Percentiles rank a stretch among this genome's conserved stretches.
These are phyloP conservation scores for Sakesphorus luctuosus DNA, from an alignment of 2,113 vertebrate genomes.

Conservation along the genomic window DNA sequence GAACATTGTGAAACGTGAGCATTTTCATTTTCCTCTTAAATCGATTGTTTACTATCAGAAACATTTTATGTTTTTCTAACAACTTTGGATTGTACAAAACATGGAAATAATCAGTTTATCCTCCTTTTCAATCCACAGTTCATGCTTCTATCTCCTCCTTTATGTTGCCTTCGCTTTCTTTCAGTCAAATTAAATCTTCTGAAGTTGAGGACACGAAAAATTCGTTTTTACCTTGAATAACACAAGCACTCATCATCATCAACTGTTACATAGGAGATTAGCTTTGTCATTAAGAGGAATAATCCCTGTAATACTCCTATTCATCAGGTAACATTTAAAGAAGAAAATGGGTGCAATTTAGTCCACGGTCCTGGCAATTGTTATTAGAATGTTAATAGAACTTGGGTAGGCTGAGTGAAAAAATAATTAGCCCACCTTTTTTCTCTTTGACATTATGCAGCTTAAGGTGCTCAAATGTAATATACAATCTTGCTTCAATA, in stretches of 20 bases:
- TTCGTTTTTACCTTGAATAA: constrained; percentile 59
- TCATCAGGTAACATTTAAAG: constrained; percentile 69
- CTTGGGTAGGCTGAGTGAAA: neutral
- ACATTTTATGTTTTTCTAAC: constrained; percentile 54
- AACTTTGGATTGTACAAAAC: constrained; percentile 38
- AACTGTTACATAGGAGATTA: constrained; percentile 70
- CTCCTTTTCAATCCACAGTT: constrained; percentile 48
- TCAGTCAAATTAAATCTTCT: constrained; percentile 16
- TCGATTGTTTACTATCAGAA: constrained; percentile 48
- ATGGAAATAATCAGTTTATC: constrained; percentile 70
- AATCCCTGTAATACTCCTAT: constrained; percentile 64
- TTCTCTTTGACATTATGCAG: neutral
- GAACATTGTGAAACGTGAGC: neutral
- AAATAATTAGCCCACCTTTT: neutral
- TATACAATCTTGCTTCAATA: neutral
- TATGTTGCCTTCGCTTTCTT: constrained; percentile 10
- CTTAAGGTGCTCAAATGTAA: neutral
- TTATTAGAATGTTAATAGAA: neutral
- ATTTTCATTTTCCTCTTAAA: constrained; percentile 33
- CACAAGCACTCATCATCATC: constrained; percentile 48
- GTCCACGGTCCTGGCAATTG: constrained; percentile 16
- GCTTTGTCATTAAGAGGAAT: constrained; percentile 59
- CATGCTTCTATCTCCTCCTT: constrained; percentile 13
- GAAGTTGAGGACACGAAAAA: constrained; percentile 34
- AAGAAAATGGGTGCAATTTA: constrained; percentile 52